Conservation (phyloP, 2,113 vertebrate genomes). For the Alligator sinensis region DNA sequence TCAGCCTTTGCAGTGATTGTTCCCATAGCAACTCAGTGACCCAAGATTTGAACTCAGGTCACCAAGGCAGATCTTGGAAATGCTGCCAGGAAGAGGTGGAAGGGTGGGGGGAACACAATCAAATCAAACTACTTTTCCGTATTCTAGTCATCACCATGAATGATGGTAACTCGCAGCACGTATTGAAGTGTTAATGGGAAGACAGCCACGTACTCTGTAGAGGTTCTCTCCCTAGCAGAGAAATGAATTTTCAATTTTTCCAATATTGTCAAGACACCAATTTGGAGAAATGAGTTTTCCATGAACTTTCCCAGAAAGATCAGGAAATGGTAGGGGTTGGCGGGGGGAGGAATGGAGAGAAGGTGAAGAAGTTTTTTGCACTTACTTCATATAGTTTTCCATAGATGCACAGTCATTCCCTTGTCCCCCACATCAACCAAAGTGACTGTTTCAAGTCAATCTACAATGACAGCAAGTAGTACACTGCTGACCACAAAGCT, state of each 20-base stretch:
- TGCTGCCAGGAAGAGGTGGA: neutral
- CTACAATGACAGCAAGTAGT: neutral
- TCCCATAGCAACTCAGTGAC: neutral
- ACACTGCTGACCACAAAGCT: neutral
- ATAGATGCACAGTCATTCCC: neutral
- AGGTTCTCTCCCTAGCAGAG: neutral
- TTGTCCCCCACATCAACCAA: neutral
- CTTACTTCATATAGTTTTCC: neutral
- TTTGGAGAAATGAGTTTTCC: no score
- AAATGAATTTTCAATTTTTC: accelerated
- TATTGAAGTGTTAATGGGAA: neutral
- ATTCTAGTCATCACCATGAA: neutral
- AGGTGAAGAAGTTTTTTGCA: neutral
- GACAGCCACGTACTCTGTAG: neutral
- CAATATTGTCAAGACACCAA: no score
- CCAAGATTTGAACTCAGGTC: neutral
- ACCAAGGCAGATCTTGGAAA: neutral
- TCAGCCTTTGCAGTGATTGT: neutral
- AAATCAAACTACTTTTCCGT: no score
- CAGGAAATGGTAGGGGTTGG: no score
- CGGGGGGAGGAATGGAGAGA: neutral
- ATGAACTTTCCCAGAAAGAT: no score
- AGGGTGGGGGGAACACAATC: neutral
- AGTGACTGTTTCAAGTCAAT: neutral
- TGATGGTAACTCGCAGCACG: neutral